Evolutionary conservation across 2,888 invertebrate genomes (phyloP).

Genomic region (Sthenelais limicola): DNA sequence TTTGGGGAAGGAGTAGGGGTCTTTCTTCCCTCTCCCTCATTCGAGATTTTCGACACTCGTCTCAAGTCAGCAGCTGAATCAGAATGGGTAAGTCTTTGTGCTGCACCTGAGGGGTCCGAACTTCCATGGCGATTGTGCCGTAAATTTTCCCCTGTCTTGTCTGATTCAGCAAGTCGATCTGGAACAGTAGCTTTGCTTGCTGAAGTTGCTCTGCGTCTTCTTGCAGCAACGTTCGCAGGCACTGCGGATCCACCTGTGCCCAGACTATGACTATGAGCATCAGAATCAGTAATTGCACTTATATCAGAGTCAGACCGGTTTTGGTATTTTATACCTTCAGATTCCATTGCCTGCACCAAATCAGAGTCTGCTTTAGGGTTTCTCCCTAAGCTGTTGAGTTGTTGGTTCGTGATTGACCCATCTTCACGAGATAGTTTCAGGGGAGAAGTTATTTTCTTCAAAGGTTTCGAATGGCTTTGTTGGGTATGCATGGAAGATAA

Average conservation of each 20-base stretch:
- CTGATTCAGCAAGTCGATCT: neutral
- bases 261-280: too few relatives aligned
- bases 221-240: constrained; percentile 7
- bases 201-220: constrained; percentile 3
- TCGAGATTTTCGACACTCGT: too few relatives aligned
- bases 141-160: neutral
- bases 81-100: constrained; percentile 20
- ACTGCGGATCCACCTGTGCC: neutral
- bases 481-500: neutral
- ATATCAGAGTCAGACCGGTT: constrained; percentile 14
- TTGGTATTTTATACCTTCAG: neutral
- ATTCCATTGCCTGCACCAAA: neutral
- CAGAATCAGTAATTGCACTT: neutral
- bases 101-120: neutral
- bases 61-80: constrained; percentile 24
- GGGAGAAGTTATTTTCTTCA: constrained; percentile 5
- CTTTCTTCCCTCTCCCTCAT: too few relatives aligned
- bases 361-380: constrained; percentile 11
- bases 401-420: neutral
- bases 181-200: neutral
- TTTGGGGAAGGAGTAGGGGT: constrained; percentile 4
- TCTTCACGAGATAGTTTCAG: neutral
- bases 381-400: too few relatives aligned
- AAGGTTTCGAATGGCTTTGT: constrained; percentile 3
- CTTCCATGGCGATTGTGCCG: neutral